Evolutionary conservation across 2,888 invertebrate species (phyloP).

Genomic region (Tipula vernalis): DNA sequence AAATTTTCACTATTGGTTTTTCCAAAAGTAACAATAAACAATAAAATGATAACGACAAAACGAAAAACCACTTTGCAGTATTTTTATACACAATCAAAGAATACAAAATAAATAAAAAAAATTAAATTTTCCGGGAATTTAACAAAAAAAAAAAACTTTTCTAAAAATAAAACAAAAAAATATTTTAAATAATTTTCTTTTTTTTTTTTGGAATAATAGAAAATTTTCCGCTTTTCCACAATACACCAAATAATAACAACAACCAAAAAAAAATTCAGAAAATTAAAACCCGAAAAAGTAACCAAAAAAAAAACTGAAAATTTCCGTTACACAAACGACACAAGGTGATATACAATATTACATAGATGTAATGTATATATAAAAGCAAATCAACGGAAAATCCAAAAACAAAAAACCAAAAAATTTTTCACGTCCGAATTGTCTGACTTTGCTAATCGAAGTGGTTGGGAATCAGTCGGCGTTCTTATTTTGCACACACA

Average conservation of each 20-base stretch:
- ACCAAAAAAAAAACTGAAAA: background rate
- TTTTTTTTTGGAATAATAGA: background rate
- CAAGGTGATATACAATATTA: background rate
- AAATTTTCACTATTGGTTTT: background rate
- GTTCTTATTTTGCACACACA: background rate
- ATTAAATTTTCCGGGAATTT: background rate
- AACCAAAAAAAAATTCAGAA: background rate
- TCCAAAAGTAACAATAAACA: background rate
- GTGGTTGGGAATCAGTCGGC: background rate
- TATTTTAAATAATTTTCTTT: background rate
- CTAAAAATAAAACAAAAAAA: background rate
- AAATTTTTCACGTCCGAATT: constrained; percentile 7
- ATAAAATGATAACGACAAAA: background rate
- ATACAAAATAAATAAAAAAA: background rate
- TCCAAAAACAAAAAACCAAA: constrained; percentile 4
- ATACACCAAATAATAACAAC: background rate
- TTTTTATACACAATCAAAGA: background rate
- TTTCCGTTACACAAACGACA: background rate
- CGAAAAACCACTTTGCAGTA: background rate
- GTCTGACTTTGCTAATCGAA: constrained; percentile 8
- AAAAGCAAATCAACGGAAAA: background rate
- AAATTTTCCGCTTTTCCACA: background rate
- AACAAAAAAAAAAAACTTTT: background rate
- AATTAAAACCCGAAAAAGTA: background rate
- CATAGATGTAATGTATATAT: background rate